Evolutionary conservation across 2,113 vertebrate genomes (phyloP), one percentile per base, ranked within the genome.

Genomic region (Nesoenas mayeri): DNA sequence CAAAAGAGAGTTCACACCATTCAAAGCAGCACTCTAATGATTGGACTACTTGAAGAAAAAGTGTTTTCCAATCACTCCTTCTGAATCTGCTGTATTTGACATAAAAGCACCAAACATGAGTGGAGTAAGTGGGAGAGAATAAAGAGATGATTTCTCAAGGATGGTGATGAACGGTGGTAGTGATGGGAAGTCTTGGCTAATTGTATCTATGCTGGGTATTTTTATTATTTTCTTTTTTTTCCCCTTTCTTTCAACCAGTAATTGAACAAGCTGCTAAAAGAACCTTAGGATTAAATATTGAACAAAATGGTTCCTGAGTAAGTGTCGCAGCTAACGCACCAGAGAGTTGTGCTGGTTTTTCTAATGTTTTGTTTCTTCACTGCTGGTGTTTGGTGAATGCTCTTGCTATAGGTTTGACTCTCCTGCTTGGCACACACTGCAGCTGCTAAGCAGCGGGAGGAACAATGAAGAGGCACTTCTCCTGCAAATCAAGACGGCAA

Each of bases 251-350:
- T 74, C 36, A 57, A 38, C 26, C 31, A 20, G 15, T 72, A 83
- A 89, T 58, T 87, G 53, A 79, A 67, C 62, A 88, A 65, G 58
- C n/a, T 85, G 44, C 82, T 96, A 31, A 91, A 88, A 62, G 66
- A 88, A 32, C 34, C 7, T 38, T 60, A 74, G 66, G 53, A 79
- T 94, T 95, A 94, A 91, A 65, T 79, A 79, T 79, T 93, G 81
- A 94, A 77, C 42, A 47, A 70, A 85, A 79, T 72, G 16, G 11
- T 79, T 82, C 70, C 79, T 9, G 29, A 75, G 71, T 48, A 72
- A 79, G 36, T 24, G 62, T 85, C 2, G 0, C 81, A 85, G 66
- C 61, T 93, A 57, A 91, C 38, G 70, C 62, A 36, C 26, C 12
- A n/a, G 74, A 60, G 66, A 61, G n/a, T 22, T 58, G 50, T n/a